Evolutionary conservation across 2,113 vertebrate genomes (phyloP), one percentile per base, ranked within the genome.

Genomic region (Lasiurus cinereus): DNA sequence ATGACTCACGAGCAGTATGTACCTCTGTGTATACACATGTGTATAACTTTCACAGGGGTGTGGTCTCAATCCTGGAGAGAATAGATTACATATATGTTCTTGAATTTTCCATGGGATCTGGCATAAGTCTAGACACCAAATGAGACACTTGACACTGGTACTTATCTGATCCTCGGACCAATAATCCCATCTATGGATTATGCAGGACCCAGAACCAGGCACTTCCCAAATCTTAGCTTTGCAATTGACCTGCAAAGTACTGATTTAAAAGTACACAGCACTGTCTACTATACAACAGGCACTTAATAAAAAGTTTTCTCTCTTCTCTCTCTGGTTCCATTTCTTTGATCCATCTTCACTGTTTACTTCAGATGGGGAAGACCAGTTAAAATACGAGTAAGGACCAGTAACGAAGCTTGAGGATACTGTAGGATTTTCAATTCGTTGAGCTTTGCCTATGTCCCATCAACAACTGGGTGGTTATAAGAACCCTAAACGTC

Each of bases 281-380:
- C 2, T 29, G 2, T 73, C 67, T 69, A 4, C 70, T 11, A 64
- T 9, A 46, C 29, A 46, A 48, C 0, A 83, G n/a, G 29, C 6
- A 56, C 56, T 85, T 77, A 52, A 43, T 62, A 72, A 48, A 86
- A 69, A 24, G 2, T 31, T 29, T 31, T 70, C 15, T 56, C 33
- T 79, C 10, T 88, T 59, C 56, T 79, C 50, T 95, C 39, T 87
- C 80, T 89, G 86, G 36, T 73, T 70, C 48, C 52, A 21, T 64
- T 84, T 67, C 36, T 91, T 56, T 46, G 24, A 83, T 46, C n/a
- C 21, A 33, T n/a, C 62, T 52, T 50, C n/a, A 13, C 3, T 64
- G 12, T 70, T 88, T 74, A 80, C 67, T 72, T 67, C 43, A 56
- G 46, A 56, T 43, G 52, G 5, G 19, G 46, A 11, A 12, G 3